These are phyloP conservation scores for Trinectes maculatus DNA, from an alignment of 2,113 vertebrate species.

Conservation along the genomic window DNA sequence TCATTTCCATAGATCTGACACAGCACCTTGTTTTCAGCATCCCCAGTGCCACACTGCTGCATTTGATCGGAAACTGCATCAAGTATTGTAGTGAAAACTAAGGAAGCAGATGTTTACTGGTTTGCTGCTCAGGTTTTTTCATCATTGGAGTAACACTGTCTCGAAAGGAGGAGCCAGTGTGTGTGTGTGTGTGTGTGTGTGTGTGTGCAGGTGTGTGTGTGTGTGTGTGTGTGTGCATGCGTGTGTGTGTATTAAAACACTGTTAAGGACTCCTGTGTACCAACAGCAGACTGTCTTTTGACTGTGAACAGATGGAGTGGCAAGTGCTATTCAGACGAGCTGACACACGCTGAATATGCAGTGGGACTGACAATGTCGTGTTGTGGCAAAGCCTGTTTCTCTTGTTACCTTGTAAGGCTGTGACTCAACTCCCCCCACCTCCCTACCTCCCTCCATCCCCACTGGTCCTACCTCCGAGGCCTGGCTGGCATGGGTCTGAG, in stretches of 20 bases:
- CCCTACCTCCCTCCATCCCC: background rate
- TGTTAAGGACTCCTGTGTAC: slow-evolving; percentile 33
- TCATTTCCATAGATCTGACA: too few species aligned
- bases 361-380: slow-evolving; percentile 41
- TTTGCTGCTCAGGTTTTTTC: background rate
- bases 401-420: slow-evolving; percentile 22
- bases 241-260: slow-evolving; percentile 22
- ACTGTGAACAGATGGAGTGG: slow-evolving; percentile 53
- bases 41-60: too few species aligned
- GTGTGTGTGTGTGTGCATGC: background rate
- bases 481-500: slow-evolving; percentile 32
- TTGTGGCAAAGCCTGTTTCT: slow-evolving; percentile 29
- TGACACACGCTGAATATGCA: slow-evolving; percentile 59
- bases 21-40: too few species aligned
- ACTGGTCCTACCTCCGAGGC: slow-evolving; percentile 5
- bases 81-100: background rate
- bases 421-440: background rate
- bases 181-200: background rate
- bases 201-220: background rate
- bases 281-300: slow-evolving; percentile 44
- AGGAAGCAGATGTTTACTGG: background rate
- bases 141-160: background rate
- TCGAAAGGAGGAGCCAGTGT: background rate
- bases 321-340: slow-evolving; percentile 60
- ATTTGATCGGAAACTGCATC: background rate